These are phyloP conservation scores for Idaea straminata DNA, from an alignment of 2,888 invertebrate genomes.

Conservation along the genomic window DNA sequence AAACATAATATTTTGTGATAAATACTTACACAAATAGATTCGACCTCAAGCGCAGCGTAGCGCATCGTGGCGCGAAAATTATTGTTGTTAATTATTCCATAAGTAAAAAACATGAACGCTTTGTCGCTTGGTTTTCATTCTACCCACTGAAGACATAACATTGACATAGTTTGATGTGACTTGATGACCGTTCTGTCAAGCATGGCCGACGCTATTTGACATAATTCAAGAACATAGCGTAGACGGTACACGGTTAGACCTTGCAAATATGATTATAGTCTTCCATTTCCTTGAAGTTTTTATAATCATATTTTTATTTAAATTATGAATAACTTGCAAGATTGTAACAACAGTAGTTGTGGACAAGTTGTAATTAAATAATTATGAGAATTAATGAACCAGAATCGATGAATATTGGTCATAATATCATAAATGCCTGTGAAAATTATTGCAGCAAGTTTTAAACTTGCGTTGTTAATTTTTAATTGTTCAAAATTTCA, in stretches of 20 bases:
- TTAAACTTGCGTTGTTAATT: neutral
- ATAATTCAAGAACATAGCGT: conserved; percentile 34
- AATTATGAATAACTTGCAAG: conserved; percentile 4
- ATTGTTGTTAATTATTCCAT: conserved; percentile 57
- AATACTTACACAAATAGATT: conserved; percentile 48
- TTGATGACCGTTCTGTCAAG: conserved; percentile 42
- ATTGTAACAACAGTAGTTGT: neutral
- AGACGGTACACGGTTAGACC: conserved; percentile 26
- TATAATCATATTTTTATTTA: conserved; percentile 16
- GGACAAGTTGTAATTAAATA: neutral
- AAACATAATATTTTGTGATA: conserved; percentile 32
- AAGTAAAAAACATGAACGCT: conserved; percentile 57
- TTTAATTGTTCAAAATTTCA: neutral
- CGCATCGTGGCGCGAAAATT: conserved; percentile 75
- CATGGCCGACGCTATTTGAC: conserved; percentile 39
- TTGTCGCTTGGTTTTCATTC: conserved; percentile 49
- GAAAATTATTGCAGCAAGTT: conserved; percentile 15
- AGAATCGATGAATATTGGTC: neutral
- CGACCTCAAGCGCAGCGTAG: conserved; percentile 68
- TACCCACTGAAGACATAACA: conserved; percentile 56
- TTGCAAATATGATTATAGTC: conserved; percentile 43
- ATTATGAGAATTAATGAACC: neutral
- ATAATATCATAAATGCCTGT: conserved; percentile 13
- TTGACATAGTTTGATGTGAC: conserved; percentile 67
- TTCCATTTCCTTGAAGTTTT: conserved; percentile 45